Conservation (phyloP, 1,140 invertebrate genomes). For the Tetranychus cinnabarinus region DNA sequence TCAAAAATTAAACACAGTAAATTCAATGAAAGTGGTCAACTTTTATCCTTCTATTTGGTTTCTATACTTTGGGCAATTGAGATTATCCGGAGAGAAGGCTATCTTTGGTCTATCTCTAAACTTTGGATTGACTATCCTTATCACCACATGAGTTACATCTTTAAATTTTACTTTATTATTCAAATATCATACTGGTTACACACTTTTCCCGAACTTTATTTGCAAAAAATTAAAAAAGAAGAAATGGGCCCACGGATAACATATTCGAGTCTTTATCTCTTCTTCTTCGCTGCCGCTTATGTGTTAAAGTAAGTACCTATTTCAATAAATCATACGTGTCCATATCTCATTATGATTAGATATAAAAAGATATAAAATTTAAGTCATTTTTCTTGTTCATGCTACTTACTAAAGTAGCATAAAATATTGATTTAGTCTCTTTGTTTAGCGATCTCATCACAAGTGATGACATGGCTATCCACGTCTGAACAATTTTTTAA, state of each 20-base stretch:
- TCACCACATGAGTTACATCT: constrained; percentile 50
- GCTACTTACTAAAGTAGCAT: too few relatives aligned
- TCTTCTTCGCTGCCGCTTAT: constrained; percentile 59
- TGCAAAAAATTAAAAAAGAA: constrained; percentile 46
- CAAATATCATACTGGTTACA: constrained; percentile 91
- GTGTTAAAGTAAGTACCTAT: constrained; percentile 49
- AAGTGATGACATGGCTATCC: too few relatives aligned
- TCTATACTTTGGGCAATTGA: constrained; percentile 74
- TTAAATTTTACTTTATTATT: constrained; percentile 84
- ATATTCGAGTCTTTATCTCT: constrained; percentile 50
- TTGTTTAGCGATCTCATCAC: too few relatives aligned
- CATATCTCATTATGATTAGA: too few relatives aligned
- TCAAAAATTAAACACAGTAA: constrained; percentile 86
- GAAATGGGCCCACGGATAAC: constrained; percentile 20
- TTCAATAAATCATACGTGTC: too few relatives aligned
- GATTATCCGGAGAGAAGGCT: constrained; percentile 35
- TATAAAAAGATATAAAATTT: too few relatives aligned
- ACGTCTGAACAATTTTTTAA: too few relatives aligned
- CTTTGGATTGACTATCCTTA: constrained; percentile 47
- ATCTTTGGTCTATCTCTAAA: constrained; percentile 1
- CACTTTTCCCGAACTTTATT: constrained; percentile 85
- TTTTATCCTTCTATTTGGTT: constrained; percentile 65
- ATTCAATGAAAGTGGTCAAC: constrained; percentile 91
- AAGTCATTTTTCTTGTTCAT: too few relatives aligned
- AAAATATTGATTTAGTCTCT: too few relatives aligned